Evolutionary conservation across 2,797 vertebrate genomes (phyloP), one percentile per base, ranked within the genome.

Genomic region (Clarias laeviceps): DNA sequence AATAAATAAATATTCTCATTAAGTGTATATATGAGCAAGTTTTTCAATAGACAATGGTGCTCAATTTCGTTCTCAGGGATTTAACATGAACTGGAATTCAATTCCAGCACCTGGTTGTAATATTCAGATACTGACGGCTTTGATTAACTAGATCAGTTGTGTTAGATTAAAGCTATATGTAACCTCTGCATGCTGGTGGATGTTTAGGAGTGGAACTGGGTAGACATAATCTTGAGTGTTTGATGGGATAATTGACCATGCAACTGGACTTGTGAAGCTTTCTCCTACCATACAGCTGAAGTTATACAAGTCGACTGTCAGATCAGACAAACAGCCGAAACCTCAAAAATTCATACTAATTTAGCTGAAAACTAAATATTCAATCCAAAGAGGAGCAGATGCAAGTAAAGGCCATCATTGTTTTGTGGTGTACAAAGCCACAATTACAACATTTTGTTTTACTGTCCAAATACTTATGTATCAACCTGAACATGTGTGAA

Each of bases 241-340:
- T 64, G 22, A 64, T 12, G 59, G 77, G 15, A 62, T 64, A 66
- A 74, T 74, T 85, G 87, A 84, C 56, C 80, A 85, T 85, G 82
- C 84, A 86, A 68, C 70, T 57, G 69, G 69, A 74, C 80, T 69
- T 27, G 61, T 64, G 32, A 80, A 50, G 27, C 59, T 80, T 80
- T 80, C 82, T 84, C 85, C 40, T 57, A 76, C 68, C 68, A 62
- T 65, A 86, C 82, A 84, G 88, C 82, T 84, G 82, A 70, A 85
- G 82, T 84, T 59, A 87, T 82, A 59, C 81, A 86, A 62, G 82
- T 83, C 83, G 80, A 80, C 90, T 88, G 85, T 89, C 88, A 88
- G 83, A 86, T 85, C 88, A 89, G 86, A 87, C 86, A 79, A 54
- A 80, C 85, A 82, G 57, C 61, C 72, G 85, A 89, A 29, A 89